Evolutionary conservation across 2,113 vertebrate genomes (phyloP).

Genomic region (Xiphophorus couchianus): DNA sequence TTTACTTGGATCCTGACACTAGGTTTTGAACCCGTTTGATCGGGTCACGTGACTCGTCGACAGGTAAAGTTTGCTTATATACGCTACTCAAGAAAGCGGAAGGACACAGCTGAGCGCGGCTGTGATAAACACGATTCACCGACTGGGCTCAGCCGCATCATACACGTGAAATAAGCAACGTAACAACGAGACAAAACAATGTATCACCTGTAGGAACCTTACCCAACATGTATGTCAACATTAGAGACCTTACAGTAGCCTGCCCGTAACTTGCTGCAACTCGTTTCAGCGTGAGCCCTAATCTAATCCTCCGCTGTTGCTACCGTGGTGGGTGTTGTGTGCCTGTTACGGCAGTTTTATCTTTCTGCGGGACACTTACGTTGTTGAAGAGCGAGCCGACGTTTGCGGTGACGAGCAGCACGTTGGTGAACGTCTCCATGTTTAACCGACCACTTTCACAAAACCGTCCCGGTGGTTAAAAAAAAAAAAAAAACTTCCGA

Average conservation of each 20-base stretch:
- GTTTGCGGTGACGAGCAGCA: conserved; percentile 84
- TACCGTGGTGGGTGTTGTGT: background rate
- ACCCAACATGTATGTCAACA: background rate
- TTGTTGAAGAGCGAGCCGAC: conserved; percentile 85
- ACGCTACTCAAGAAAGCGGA: conserved; percentile 1
- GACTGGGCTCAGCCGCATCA: background rate
- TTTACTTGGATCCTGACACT: background rate
- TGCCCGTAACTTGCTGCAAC: background rate
- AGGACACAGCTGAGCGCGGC: background rate
- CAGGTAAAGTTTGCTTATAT: conserved; percentile 6
- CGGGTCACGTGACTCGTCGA: conserved; percentile 11
- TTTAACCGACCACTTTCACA: conserved; percentile 38
- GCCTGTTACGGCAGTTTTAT: background rate
- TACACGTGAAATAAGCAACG: background rate
- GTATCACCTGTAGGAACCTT: background rate
- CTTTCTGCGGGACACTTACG: conserved; percentile 71
- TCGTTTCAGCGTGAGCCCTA: background rate
- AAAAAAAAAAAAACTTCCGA: conserved; percentile 26
- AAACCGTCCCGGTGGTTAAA: conserved; percentile 33
- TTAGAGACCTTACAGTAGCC: background rate
- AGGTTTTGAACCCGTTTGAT: background rate
- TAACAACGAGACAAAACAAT: background rate
- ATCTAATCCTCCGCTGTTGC: conserved; percentile 15
- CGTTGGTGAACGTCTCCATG: conserved; percentile 78
- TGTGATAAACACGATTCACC: background rate